Base-by-base conservation (phyloP, 2,888 invertebrate species). In the Mesoligia furuncula region DNA sequence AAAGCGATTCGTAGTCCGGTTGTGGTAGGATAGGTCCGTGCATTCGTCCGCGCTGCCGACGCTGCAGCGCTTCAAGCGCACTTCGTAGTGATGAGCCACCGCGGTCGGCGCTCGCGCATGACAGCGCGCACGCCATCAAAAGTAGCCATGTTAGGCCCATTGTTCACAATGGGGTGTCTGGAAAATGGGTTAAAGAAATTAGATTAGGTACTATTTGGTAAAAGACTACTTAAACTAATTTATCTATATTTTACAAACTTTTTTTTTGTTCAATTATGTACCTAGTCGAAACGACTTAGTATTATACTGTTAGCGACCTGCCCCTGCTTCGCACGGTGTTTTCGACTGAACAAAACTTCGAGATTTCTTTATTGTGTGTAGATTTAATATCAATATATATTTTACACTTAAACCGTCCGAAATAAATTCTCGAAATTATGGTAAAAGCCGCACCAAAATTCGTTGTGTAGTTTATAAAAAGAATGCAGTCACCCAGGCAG, bases 11-110 rank as follows among this genome's bases (percentile, higher is more conserved):
- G 84, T 96, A 96, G 79, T 96, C 96, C 0, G 94, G 92, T 39
- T 88, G 90, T 0, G 93, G 90, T 2, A 92, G 88, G 24, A 93
- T 77, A 0, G 94, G 94, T 0, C 91, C 92, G 36, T 93, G 94
- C 79, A 90, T 84, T 59, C 93, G 94, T 39, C 95, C 95, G 1
- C 97, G 94, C 85, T 97, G 97, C 24, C 97, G 94, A 17, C 97
- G 93, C 86, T 97, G 96, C 81, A 97, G 91, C 0, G 97, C 97
- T 81, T 97, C 97, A 2, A 97, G 92, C 0, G 97, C 97, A 0
- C 96, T 95, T 4, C 97, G 95, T 77, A 97, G 93, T 2, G 97
- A 97, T 13, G 97, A 96, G 13, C 96, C 95, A 5, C 93, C 92
- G 57, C 91, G 93, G 48, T 93, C 94, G 27, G 94, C 94, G 79